Conservation (phyloP, 1,140 invertebrate genomes). For the Bombus difficillimus region DNA sequence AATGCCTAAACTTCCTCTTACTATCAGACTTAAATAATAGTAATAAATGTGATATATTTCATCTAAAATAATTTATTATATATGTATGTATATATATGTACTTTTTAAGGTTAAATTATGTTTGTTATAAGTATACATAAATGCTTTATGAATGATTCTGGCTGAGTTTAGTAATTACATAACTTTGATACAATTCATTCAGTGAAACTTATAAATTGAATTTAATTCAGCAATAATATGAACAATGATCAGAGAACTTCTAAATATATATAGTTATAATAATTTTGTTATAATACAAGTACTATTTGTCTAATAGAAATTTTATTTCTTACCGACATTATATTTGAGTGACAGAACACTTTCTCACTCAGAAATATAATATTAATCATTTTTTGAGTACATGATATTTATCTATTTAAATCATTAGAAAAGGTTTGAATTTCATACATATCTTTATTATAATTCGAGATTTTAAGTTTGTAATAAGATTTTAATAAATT, state of each 20-base stretch:
- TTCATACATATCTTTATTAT: background rate
- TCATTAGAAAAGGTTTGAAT: background rate
- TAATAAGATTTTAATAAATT: background rate
- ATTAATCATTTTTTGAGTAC: background rate
- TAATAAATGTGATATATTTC: conserved; percentile 39
- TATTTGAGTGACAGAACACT: background rate
- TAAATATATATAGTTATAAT: background rate
- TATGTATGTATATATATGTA: background rate
- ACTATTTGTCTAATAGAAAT: background rate
- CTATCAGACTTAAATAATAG: conserved; percentile 61
- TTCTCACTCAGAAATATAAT: background rate
- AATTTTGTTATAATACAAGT: background rate
- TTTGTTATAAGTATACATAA: background rate
- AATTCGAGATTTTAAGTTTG: background rate
- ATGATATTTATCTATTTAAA: background rate
- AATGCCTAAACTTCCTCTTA: conserved; percentile 70
- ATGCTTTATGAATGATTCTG: conserved; percentile 10
- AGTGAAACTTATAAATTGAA: background rate
- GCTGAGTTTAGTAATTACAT: conserved; percentile 22
- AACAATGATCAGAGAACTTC: background rate
- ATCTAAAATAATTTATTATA: conserved; percentile 32
- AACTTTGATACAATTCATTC: conserved; percentile 36
- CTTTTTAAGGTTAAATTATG: background rate
- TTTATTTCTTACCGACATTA: background rate
- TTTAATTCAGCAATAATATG: background rate